Evolutionary conservation across 1,140 invertebrate genomes (phyloP).

Genomic region (Temnothorax nylanderi): DNA sequence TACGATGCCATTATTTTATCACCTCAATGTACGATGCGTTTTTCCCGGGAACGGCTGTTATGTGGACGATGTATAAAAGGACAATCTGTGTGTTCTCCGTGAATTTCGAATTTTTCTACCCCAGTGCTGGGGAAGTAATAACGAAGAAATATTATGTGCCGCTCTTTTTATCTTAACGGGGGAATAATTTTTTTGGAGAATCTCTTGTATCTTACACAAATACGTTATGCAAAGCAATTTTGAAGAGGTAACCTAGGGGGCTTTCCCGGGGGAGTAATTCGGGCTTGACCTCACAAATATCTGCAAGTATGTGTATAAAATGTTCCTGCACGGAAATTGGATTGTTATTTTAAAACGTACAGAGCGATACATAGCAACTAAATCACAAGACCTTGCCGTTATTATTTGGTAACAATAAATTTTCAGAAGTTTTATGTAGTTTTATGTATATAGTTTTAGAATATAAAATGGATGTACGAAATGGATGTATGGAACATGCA

Average conservation of each 20-base stretch:
- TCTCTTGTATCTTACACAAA: slow-evolving; percentile 62
- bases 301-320: slow-evolving; percentile 66
- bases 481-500: not conserved
- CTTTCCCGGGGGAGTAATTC: slow-evolving; percentile 70
- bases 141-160: slow-evolving; percentile 58
- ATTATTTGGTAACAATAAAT: slow-evolving; percentile 46
- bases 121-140: slow-evolving; percentile 30
- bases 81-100: slow-evolving; percentile 42
- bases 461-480: not conserved
- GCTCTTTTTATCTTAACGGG: slow-evolving; percentile 61
- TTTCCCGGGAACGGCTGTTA: slow-evolving; percentile 35
- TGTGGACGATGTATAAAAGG: slow-evolving; percentile 23
- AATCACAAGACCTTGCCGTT: slow-evolving; percentile 37
- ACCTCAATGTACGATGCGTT: slow-evolving; percentile 39
- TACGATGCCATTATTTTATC: slow-evolving; percentile 28
- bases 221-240: slow-evolving; percentile 70
- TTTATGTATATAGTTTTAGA: not conserved
- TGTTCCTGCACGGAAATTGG: slow-evolving; percentile 69
- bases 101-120: slow-evolving; percentile 51
- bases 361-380: slow-evolving; percentile 49
- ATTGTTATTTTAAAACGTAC: slow-evolving; percentile 74
- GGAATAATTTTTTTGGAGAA: slow-evolving; percentile 57
- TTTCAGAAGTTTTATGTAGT: slow-evolving; percentile 18
- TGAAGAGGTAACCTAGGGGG: slow-evolving; percentile 48
- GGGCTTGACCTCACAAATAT: slow-evolving; percentile 74